Evolutionary conservation across 1,140 invertebrate species (phyloP).

Genomic region (Zaprionus nigranus): DNA sequence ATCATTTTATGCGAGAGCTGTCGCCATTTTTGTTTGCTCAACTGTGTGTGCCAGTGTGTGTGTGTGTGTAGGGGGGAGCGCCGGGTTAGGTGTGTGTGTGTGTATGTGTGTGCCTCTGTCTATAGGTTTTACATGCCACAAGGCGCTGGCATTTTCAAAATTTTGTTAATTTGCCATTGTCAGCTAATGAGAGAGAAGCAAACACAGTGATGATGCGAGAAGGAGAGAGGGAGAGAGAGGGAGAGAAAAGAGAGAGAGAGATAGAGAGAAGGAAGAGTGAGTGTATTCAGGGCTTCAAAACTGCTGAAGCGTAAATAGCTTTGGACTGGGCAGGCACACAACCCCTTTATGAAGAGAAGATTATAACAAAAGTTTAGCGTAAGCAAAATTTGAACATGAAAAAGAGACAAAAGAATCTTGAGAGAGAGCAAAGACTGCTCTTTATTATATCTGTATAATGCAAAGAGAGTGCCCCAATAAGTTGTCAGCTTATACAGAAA

Average conservation of each 20-base stretch:
- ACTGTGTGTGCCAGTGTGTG: background rate
- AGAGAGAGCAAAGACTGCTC: background rate
- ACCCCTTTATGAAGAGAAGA: background rate
- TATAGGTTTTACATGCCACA: constrained; percentile 14
- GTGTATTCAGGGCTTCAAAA: background rate
- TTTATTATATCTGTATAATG: background rate
- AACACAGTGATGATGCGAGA: background rate
- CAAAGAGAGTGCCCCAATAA: too few relatives aligned
- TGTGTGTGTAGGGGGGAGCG: background rate
- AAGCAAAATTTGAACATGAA: constrained; percentile 10
- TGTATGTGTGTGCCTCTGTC: constrained; percentile 17
- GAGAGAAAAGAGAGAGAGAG: too few relatives aligned
- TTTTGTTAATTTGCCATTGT: constrained; percentile 51
- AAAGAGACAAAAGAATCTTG: background rate
- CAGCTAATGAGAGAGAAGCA: constrained; percentile 37
- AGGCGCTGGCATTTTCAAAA: constrained; percentile 21
- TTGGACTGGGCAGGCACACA: background rate
- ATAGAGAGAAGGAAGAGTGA: background rate
- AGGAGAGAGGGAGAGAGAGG: background rate
- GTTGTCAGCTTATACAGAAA: too few relatives aligned
- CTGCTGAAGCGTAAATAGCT: constrained; percentile 22
- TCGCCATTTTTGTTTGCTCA: constrained; percentile 38
- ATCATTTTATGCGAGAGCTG: constrained; percentile 35
- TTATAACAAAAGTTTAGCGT: constrained; percentile 9
- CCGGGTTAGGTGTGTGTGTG: background rate